A percentile compares a stretch with the other conserved stretches of the same genome.
Conservation (phyloP, 2,888 invertebrate genomes). For the Agrotis exclamationis region DNA sequence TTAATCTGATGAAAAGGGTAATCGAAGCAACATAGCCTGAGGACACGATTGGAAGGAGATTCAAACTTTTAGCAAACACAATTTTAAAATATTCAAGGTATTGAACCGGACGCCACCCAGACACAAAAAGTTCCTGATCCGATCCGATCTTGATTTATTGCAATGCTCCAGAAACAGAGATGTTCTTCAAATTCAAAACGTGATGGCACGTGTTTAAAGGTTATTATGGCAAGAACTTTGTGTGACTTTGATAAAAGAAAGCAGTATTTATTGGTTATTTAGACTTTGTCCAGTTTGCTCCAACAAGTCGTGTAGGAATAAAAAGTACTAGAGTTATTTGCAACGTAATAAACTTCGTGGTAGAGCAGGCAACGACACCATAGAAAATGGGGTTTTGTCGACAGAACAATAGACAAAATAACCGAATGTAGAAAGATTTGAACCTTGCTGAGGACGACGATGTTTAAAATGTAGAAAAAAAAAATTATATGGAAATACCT, state of each 20-base stretch:
- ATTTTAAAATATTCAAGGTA: constrained; percentile 47
- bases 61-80: constrained; percentile 34
- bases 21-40: neutral
- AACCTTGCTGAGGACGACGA: too few species aligned
- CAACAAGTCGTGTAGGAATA: too few species aligned
- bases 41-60: constrained; percentile 14
- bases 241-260: constrained; percentile 1
- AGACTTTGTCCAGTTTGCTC: too few species aligned
- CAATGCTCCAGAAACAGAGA: constrained; percentile 42
- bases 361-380: too few species aligned
- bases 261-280: neutral
- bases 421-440: too few species aligned
- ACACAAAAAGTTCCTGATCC: constrained; percentile 40
- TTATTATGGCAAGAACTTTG: constrained; percentile 15
- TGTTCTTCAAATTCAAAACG: constrained; percentile 38
- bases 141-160: constrained; percentile 41
- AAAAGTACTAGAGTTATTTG: too few species aligned
- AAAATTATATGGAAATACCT: too few species aligned
- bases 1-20: constrained; percentile 1
- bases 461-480: too few species aligned
- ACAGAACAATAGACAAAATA: too few species aligned
- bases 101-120: constrained; percentile 44
- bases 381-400: too few species aligned
- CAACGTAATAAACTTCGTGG: too few species aligned
- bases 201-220: constrained; percentile 28